phyloP scores from a whole-genome alignment of 1,140 invertebrate genomes.

The Globodera rostochiensis region DNA sequence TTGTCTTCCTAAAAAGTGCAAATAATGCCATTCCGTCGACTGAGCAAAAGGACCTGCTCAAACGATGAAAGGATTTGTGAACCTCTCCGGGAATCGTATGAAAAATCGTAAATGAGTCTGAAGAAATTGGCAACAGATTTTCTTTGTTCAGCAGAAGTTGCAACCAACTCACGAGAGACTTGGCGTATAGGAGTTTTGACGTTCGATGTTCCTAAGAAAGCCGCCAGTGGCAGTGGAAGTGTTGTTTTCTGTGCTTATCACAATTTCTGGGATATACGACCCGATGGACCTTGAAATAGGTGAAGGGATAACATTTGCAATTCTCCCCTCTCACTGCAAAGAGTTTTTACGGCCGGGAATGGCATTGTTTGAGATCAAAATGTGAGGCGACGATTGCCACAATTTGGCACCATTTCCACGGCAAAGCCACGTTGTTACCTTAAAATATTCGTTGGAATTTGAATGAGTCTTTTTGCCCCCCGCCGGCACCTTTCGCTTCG shows the following conservation, averaged over 20 bases:
- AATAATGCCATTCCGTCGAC: not conserved
- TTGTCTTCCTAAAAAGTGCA: not conserved
- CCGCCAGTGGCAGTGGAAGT: not conserved
- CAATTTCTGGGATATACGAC: constrained; percentile 37
- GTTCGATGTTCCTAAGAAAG: constrained; percentile 18
- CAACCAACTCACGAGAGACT: not conserved
- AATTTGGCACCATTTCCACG: constrained; percentile 33
- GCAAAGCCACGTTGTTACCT: constrained; percentile 44
- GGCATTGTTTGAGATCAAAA: constrained; percentile 26
- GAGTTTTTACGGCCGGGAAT: constrained; percentile 35
- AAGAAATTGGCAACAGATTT: not conserved
- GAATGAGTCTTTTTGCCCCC: not conserved
- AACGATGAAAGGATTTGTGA: constrained; percentile 12
- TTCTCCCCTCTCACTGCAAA: constrained; percentile 27
- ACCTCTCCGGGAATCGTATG: constrained; percentile 14
- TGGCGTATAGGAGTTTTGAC: constrained; percentile 24
- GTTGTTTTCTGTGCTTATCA: constrained; percentile 23
- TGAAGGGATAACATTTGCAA: not conserved
- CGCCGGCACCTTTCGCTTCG: constrained; percentile 43
- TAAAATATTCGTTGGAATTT: not conserved
- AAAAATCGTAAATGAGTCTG: constrained; percentile 26
- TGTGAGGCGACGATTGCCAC: constrained; percentile 40
- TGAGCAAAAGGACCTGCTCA: not conserved
- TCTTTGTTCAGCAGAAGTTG: not conserved
- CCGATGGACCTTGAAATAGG: constrained; percentile 16